These are phyloP conservation scores for Protophormia terraenovae DNA, from an alignment of 2,888 invertebrate genomes.

Conservation along the genomic window DNA sequence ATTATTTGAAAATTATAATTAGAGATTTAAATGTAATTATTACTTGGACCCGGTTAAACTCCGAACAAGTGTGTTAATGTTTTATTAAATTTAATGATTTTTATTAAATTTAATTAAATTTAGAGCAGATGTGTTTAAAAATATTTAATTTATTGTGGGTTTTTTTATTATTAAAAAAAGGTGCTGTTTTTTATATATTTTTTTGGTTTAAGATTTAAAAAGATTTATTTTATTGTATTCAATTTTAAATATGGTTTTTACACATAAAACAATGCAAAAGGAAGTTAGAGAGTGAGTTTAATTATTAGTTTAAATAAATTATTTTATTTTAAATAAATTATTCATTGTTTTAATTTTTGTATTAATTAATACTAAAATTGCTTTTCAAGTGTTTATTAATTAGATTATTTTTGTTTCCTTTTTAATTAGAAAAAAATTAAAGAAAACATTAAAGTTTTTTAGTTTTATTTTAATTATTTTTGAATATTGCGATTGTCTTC, in stretches of 20 bases:
- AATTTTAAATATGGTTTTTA: background rate
- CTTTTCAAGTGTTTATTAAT: slow-evolving; percentile 48
- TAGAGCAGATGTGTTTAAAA: background rate
- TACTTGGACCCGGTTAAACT: slow-evolving; percentile 78
- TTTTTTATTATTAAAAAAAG: background rate
- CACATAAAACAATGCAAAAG: slow-evolving; percentile 34
- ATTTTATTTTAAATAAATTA: slow-evolving; percentile 43
- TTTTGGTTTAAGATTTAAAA: background rate
- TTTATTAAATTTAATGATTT: slow-evolving; percentile 44
- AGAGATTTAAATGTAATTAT: slow-evolving; percentile 48
- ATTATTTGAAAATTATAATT: background rate
- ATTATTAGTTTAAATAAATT: slow-evolving; percentile 26
- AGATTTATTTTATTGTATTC: background rate
- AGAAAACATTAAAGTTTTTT: slow-evolving; percentile 9
- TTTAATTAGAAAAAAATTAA: slow-evolving; percentile 30
- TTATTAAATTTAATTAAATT: slow-evolving; percentile 36
- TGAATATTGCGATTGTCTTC: slow-evolving; percentile 62
- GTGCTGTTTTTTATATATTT: background rate
- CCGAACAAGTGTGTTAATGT: slow-evolving; percentile 73
- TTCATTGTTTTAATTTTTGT: slow-evolving; percentile 3
- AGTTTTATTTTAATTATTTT: slow-evolving; percentile 3
- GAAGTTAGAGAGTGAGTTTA: background rate
- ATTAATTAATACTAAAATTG: slow-evolving; percentile 63
- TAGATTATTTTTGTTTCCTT: slow-evolving; percentile 41
- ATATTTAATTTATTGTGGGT: background rate